Conservation (phyloP, 1,140 invertebrate genomes). For the Bombus waltoni region DNA sequence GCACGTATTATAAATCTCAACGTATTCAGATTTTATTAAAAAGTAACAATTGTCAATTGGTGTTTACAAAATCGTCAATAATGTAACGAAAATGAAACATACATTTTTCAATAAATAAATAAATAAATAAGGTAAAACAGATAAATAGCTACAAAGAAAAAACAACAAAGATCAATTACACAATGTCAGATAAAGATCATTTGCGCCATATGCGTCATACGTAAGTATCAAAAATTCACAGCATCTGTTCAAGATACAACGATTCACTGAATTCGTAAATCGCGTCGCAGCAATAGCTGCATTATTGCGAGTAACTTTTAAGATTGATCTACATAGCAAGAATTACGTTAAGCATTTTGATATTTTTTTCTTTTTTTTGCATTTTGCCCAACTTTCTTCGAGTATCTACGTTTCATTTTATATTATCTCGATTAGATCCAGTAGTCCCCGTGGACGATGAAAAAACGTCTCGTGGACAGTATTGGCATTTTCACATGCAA, state of each 20-base stretch:
- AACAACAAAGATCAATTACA: not conserved
- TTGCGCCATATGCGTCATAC: too few relatives aligned
- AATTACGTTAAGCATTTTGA: not conserved
- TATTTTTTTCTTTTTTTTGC: not conserved
- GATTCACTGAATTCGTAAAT: not conserved
- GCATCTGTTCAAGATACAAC: not conserved
- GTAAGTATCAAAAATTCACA: not conserved
- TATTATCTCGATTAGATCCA: not conserved
- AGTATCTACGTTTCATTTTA: not conserved
- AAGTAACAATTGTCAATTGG: not conserved
- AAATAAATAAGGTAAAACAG: constrained; percentile 16
- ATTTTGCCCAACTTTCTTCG: not conserved
- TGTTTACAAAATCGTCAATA: not conserved
- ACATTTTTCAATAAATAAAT: constrained; percentile 17
- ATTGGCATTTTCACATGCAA: not conserved
- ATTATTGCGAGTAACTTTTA: not conserved
- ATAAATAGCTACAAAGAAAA: not conserved
- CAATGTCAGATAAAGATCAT: too few relatives aligned
- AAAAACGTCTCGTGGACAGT: not conserved
- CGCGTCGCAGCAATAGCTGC: not conserved
- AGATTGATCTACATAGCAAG: not conserved
- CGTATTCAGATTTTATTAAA: constrained; percentile 31
- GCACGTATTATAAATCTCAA: not conserved
- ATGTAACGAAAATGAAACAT: not conserved
- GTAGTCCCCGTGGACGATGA: not conserved